Evolutionary conservation across 1,140 invertebrate genomes (phyloP).

Genomic region (Zaprionus lachaisei): DNA sequence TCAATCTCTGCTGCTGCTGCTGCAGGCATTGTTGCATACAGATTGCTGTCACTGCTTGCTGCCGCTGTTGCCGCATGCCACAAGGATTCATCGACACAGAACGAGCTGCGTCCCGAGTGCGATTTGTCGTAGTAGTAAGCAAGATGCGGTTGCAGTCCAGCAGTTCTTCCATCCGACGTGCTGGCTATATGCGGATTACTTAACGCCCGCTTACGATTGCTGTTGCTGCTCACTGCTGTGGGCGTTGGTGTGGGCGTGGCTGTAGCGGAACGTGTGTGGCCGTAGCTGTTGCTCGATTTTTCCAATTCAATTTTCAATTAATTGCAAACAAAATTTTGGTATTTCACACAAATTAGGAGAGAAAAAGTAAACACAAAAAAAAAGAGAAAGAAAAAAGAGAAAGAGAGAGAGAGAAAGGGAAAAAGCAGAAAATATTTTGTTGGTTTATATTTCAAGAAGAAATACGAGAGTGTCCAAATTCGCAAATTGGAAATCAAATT

Average conservation of each 20-base stretch:
- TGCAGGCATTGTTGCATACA: slow-evolving; percentile 48
- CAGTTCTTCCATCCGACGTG: slow-evolving; percentile 11
- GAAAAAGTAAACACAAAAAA: slow-evolving; percentile 20
- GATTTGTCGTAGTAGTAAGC: slow-evolving; percentile 72
- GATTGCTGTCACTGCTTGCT: slow-evolving; percentile 58
- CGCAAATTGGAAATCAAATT: slow-evolving; percentile 31
- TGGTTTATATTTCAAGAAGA: slow-evolving; percentile 26
- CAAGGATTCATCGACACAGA: slow-evolving; percentile 74
- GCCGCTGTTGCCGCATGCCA: slow-evolving; percentile 51
- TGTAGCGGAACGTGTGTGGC: slow-evolving; percentile 8
- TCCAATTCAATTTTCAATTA: slow-evolving; percentile 17
- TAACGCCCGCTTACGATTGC: slow-evolving; percentile 71
- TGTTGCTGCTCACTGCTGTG: slow-evolving; percentile 13
- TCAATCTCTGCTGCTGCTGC: slow-evolving; percentile 32
- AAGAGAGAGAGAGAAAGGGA: slow-evolving; percentile 20
- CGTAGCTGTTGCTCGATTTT: slow-evolving; percentile 17
- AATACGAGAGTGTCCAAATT: slow-evolving; percentile 19
- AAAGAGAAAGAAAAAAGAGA: slow-evolving; percentile 33
- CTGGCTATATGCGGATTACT: slow-evolving; percentile 75
- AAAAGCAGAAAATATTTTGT: slow-evolving; percentile 47
- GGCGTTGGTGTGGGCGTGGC: slow-evolving; percentile 12
- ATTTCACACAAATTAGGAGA: slow-evolving; percentile 20
- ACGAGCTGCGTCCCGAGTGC: slow-evolving; percentile 68
- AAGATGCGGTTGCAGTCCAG: slow-evolving; percentile 60
- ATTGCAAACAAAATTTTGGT: slow-evolving; percentile 1